These are phyloP conservation scores for Drosophila lowei DNA, from an alignment of 1,140 invertebrate species.

Conservation along the genomic window DNA sequence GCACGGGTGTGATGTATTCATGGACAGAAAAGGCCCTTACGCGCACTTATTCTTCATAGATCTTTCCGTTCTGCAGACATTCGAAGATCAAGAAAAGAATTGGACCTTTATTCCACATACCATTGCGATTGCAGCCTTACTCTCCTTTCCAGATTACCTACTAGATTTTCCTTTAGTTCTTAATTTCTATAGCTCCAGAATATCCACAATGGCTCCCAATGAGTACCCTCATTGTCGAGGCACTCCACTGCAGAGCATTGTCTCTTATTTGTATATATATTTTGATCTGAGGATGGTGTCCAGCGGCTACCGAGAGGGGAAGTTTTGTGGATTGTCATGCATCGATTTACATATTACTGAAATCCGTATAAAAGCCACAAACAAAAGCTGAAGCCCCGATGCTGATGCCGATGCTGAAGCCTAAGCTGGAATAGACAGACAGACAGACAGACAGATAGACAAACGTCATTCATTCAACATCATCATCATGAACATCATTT, in stretches of 20 bases:
- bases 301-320: constrained; percentile 45
- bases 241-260: too few relatives aligned
- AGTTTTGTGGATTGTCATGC: constrained; percentile 52
- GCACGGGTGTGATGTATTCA: background rate
- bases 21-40: too few relatives aligned
- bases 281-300: background rate
- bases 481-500: constrained; percentile 67
- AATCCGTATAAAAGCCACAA: constrained; percentile 42
- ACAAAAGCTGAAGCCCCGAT: constrained; percentile 22
- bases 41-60: too few relatives aligned
- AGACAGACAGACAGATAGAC: constrained; percentile 60
- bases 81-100: too few relatives aligned
- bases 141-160: too few relatives aligned
- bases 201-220: too few relatives aligned
- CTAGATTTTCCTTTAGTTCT: too few relatives aligned
- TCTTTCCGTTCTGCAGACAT: too few relatives aligned
- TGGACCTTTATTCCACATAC: too few relatives aligned
- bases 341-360: constrained; percentile 69
- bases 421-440: constrained; percentile 39
- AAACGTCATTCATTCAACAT: constrained; percentile 65
- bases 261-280: constrained; percentile 21
- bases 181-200: too few relatives aligned
- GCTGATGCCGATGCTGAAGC: constrained; percentile 19
- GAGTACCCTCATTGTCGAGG: too few relatives aligned
- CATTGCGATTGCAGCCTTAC: too few relatives aligned